Percentiles rank a stretch among this genome's conserved stretches.
Conservation (phyloP, 2,888 invertebrate species). For the Melanotus villosus region DNA sequence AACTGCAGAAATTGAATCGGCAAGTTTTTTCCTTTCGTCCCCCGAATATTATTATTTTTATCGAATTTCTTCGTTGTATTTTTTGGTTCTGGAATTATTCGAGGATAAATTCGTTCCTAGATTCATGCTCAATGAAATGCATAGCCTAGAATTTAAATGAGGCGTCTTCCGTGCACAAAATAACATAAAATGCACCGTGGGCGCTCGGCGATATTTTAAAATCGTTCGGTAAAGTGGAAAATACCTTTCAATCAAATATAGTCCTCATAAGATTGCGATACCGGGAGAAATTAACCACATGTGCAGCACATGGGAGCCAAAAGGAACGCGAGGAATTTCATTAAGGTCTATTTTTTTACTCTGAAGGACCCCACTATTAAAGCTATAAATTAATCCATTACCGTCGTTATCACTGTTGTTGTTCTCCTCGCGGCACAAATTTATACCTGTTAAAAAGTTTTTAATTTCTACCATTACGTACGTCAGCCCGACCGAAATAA, state of each 20-base stretch:
- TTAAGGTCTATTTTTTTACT: constrained; percentile 58
- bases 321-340: constrained; percentile 57
- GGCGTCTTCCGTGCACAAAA: background rate
- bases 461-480: constrained; percentile 15
- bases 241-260: constrained; percentile 57
- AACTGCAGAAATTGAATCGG: constrained; percentile 15
- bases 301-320: constrained; percentile 55
- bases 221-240: constrained; percentile 39
- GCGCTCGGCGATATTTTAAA: constrained; percentile 24
- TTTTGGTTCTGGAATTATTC: too few species aligned
- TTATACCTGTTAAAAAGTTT: constrained; percentile 28
- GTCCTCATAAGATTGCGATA: constrained; percentile 46
- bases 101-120: background rate
- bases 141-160: background rate
- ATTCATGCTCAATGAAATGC: background rate
- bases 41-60: too few species aligned
- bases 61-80: too few species aligned
- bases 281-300: constrained; percentile 57
- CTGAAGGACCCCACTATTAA: constrained; percentile 45
- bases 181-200: constrained; percentile 11
- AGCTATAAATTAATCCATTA: constrained; percentile 56
- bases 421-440: constrained; percentile 18
- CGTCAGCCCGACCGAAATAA: constrained; percentile 15
- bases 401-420: constrained; percentile 45
- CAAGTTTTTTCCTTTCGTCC: background rate